Conservation (phyloP, 2,113 vertebrate genomes). For the Chaetops frenatus region DNA sequence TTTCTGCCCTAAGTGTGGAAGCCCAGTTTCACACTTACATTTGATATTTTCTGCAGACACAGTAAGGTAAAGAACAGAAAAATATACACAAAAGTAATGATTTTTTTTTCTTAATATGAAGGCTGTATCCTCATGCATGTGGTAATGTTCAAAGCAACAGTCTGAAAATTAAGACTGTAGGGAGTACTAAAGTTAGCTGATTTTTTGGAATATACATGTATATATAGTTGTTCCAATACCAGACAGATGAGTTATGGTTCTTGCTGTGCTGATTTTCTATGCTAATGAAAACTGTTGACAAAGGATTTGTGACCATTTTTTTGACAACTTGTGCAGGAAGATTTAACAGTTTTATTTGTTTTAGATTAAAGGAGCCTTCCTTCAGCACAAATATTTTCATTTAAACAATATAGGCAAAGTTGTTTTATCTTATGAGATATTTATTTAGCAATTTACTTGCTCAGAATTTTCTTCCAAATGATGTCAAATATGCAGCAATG, state of each 20-base stretch:
- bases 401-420: background rate
- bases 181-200: background rate
- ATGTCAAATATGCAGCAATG: background rate
- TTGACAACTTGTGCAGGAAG: background rate
- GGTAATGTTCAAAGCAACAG: background rate
- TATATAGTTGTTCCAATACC: background rate
- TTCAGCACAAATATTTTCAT: conserved; percentile 14
- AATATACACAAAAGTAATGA: background rate
- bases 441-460: background rate
- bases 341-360: conserved; percentile 40
- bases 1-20: background rate
- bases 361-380: conserved; percentile 8
- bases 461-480: background rate
- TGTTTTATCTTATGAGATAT: background rate
- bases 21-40: background rate
- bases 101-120: background rate
- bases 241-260: background rate
- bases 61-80: background rate
- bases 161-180: background rate
- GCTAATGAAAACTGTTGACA: background rate
- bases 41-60: background rate
- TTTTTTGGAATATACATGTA: background rate
- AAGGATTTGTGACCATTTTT: background rate
- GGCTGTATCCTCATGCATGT: background rate
- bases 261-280: background rate